Evolutionary conservation across 2,888 invertebrate genomes (phyloP).

Genomic region (Amorpha juglandis): DNA sequence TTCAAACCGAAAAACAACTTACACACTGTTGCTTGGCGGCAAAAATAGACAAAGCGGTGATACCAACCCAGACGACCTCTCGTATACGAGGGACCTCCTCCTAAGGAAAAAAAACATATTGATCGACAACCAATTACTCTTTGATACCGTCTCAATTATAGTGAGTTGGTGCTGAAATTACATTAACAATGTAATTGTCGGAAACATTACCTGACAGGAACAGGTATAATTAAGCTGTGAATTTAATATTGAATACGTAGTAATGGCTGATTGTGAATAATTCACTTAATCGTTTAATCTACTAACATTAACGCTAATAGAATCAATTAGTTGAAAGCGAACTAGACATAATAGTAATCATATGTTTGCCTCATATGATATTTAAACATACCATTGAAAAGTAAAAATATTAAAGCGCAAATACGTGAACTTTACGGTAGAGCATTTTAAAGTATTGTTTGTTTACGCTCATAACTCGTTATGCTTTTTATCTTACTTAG

Average conservation of each 20-base stretch:
- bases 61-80: too few species aligned
- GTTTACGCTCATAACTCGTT: too few species aligned
- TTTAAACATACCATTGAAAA: too few species aligned
- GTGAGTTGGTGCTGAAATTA: background rate
- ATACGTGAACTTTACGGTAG: too few species aligned
- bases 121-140: background rate
- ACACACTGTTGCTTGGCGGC: too few species aligned
- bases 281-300: slow-evolving; percentile 34
- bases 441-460: too few species aligned
- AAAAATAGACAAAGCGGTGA: too few species aligned
- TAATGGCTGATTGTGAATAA: slow-evolving; percentile 40
- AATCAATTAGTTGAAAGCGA: slow-evolving; percentile 1
- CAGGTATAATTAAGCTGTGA: slow-evolving; percentile 32
- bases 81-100: too few species aligned
- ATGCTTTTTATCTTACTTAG: too few species aligned
- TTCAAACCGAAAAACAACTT: too few species aligned
- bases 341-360: slow-evolving; percentile 3
- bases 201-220: slow-evolving; percentile 34
- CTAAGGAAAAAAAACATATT: background rate
- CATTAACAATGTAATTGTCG: slow-evolving; percentile 16
- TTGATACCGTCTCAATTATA: background rate
- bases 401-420: too few species aligned
- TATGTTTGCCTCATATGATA: background rate
- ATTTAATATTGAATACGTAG: slow-evolving; percentile 32
- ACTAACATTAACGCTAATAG: slow-evolving; percentile 9